Base-by-base conservation (phyloP, 2,113 vertebrate species). In the Phodopus roborovskii region DNA sequence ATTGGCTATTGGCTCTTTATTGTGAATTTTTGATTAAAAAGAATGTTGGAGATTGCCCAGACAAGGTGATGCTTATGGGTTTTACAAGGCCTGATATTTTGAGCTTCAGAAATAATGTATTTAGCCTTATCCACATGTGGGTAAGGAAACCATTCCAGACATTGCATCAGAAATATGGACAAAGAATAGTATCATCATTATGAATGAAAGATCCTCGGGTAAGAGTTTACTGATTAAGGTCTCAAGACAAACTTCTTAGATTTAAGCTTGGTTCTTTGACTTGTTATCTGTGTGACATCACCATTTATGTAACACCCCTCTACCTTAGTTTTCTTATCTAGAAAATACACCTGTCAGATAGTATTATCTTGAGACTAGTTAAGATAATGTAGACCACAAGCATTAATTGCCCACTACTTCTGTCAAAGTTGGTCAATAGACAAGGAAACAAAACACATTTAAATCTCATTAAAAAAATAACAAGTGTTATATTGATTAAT, bases 21-120 rank as follows among this genome's bases (percentile, higher is more conserved):
- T 94, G 75, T 93, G 66, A 92, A 77, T 68, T 93, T 97, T 85
- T 85, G 84, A 78, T 58, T 17, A 50, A 73, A 83, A 17, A 5
- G 28, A 90, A 13, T 58, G 7, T 20, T 22, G 8, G 45, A 42
- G 45, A 62, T 87, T 48, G 26, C 36, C 53, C n/a, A 73, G 19
- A 48, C 71, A 92, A 50, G 60, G 17, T 39, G 36, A 60, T 60
- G 56, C 66, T 60, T 64, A 30, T 88, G 45, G 6, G 16, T 48
- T 39, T 48, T 77, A 86, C 28, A 79, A 82, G 42, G 50, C 39
- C 24, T 30, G 33, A 10, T 93, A 22, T 60, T 73, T 39, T 45
- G 39, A 86, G 7, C 66, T 93, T 88, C 20, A 73, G 71, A 85
- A 58, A n/a, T 26, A 66, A 60, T 91, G 13, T 91, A 28, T 30